Evolutionary conservation across 2,888 invertebrate species (phyloP), one percentile per base, ranked within the genome.

Genomic region (Hydroisotoma schaefferi): DNA sequence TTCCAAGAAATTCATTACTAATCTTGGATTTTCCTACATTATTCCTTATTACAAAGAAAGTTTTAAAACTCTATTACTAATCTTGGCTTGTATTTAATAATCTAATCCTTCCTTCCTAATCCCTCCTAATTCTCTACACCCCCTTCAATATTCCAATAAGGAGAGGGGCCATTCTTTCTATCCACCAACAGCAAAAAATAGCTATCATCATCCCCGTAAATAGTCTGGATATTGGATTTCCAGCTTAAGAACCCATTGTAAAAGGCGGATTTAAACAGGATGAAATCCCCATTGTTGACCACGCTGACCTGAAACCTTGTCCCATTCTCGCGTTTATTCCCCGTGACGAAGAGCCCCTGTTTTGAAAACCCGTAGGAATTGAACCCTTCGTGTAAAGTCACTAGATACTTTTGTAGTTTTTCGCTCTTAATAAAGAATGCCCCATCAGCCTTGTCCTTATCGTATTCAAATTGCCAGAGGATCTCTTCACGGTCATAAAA

Each of bases 321-420:
- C 15, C 66, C 66, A 40, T 63, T 66, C 43, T 66, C 66, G 23
- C 59, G 60, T 38, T 58, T 54, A 46, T 66, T 63, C 8, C 63
- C 61, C 3, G 66, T 66, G 53, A 66, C 57, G 28, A 61, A 63
- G 2, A 66, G 38, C 5, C 60, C 60, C 46, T 63, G 63, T 43
- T 63, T 63, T 27, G 63, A 63, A 29, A 66, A 66, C 23, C 66
- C 66, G 44, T 66, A 66, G 4, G 66, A 66, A 40, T 66, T 66
- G 44, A 60, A 66, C 18, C 66, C 66, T 44, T 66, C 66, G 18
- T 66, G 66, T 51, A 66, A 55, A 0, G 66, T 63, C n/a, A 66
- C 60, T 28, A 66, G 25, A 56, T 63, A 66, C 37, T 66, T 66
- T 37, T 66, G 63, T 2, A 63, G 27, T 27, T 66, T 66, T 28